phyloP scores from a whole-genome alignment of 2,888 invertebrate genomes.

The Xanthia icteritia region DNA sequence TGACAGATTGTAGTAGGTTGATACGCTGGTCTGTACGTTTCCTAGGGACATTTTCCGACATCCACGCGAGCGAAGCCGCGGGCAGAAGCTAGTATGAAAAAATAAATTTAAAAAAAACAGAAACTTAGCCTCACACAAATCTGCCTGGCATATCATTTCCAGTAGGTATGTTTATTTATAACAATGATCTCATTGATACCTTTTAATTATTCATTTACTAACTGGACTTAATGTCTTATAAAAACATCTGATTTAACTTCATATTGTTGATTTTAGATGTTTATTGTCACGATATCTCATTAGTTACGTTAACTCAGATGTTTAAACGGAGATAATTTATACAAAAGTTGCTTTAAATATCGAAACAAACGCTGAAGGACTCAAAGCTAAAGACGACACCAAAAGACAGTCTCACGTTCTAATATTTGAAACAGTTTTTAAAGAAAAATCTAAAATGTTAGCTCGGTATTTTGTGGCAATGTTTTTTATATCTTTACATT shows the following conservation, averaged over 20 bases:
- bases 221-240: neutral
- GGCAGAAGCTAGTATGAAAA: too few relatives aligned
- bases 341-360: conserved; percentile 1
- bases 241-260: neutral
- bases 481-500: conserved; percentile 1
- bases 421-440: neutral
- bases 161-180: neutral
- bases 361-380: neutral
- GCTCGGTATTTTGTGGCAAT: conserved; percentile 1
- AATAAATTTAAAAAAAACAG: too few relatives aligned
- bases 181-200: neutral
- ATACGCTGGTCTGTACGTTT: too few relatives aligned
- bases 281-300: neutral
- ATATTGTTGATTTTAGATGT: neutral
- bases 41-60: too few relatives aligned
- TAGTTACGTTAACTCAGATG: neutral
- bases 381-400: neutral
- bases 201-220: neutral
- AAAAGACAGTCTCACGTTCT: neutral
- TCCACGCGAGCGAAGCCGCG: too few relatives aligned
- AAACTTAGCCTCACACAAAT: neutral
- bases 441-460: neutral
- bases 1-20: too few relatives aligned
- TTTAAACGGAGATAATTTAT: neutral
- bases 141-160: neutral